phyloP scores from a whole-genome alignment of 1,140 invertebrate species.

The Nasonia longicornis region DNA sequence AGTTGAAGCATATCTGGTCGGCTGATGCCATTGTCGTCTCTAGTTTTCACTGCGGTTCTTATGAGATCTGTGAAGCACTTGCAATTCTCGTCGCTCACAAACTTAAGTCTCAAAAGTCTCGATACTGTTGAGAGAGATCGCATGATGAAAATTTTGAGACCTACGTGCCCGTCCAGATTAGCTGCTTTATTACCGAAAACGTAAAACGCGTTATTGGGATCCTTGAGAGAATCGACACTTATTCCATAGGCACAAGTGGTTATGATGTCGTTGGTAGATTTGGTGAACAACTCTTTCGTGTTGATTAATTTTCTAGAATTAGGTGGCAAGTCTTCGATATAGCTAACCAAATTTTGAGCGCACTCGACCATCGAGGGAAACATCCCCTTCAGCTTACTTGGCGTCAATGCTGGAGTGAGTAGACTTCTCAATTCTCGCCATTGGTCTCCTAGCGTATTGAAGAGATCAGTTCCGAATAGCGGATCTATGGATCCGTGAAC shows the following conservation, averaged over 20 bases:
- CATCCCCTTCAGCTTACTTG: constrained; percentile 72
- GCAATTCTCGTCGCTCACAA: not conserved
- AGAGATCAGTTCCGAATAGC: constrained; percentile 63
- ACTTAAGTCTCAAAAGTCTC: not conserved
- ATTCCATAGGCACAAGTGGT: constrained; percentile 63
- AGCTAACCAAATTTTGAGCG: constrained; percentile 5
- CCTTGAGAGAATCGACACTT: constrained; percentile 57
- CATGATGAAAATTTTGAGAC: constrained; percentile 28
- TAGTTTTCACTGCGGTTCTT: constrained; percentile 53
- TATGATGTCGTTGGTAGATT: constrained; percentile 64
- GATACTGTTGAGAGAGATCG: not conserved
- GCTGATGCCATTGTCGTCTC: constrained; percentile 48
- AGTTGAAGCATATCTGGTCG: constrained; percentile 60
- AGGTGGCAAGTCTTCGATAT: not conserved
- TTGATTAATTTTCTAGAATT: constrained; percentile 31
- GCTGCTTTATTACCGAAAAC: constrained; percentile 54
- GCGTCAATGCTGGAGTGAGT: constrained; percentile 72
- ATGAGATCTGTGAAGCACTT: constrained; percentile 54
- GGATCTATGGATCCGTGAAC: not conserved
- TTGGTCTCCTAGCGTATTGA: constrained; percentile 67
- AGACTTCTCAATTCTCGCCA: constrained; percentile 72
- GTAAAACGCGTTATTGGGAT: constrained; percentile 61
- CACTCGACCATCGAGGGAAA: constrained; percentile 49
- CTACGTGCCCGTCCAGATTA: constrained; percentile 47
- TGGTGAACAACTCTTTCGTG: constrained; percentile 56